Evolutionary conservation across 2,113 vertebrate species (phyloP), one percentile per base, ranked within the genome.

Genomic region (Rhizomys pruinosus): DNA sequence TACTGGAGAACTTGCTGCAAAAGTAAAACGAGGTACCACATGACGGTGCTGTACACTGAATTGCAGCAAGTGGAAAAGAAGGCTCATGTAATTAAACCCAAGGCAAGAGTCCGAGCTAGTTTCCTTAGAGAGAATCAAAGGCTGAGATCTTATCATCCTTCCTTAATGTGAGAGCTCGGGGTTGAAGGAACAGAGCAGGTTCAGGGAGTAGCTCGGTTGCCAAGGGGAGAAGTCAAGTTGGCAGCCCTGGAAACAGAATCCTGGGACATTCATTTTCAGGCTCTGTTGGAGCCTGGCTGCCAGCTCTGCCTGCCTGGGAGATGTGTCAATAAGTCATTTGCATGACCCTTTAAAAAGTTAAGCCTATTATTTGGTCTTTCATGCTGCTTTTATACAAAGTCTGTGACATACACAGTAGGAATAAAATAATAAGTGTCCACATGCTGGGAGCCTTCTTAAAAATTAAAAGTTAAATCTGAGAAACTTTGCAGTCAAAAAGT

Each of bases 341-440:
- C 90, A 29, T 29, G 94, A 96, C 82, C 27, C 44, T 92, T 94
- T 94, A 80, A 32, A 91, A 89, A 91, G 1, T 2, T 72, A 97
- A 97, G 90, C 77, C 92, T 76, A 7, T 95, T 96, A 94, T 96
- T 95, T 96, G 81, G 72, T 7, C 89, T 95, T 93, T 81, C 44
- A 34, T 68, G 76, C 42, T 92, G 76, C 68, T 92, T 94, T 90
- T 85, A 55, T 34, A 81, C 81, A 95, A 82, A 78, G 32, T 42
- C 87, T 57, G 91, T 92, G 77, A 76, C 25, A 94, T 69, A 96
- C 85, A 73, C 88, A 89, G 72, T 84, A 59, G 94, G 88, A 97
- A 97, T 93, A 95, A 97, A 97, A 97, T 97, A 96, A 96, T 97
- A 95, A 96, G 86, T 90, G 63, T 90, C 87, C 8, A 92, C 92